Conservation (phyloP, 2,797 vertebrate species). For the Sphenodon punctatus region DNA sequence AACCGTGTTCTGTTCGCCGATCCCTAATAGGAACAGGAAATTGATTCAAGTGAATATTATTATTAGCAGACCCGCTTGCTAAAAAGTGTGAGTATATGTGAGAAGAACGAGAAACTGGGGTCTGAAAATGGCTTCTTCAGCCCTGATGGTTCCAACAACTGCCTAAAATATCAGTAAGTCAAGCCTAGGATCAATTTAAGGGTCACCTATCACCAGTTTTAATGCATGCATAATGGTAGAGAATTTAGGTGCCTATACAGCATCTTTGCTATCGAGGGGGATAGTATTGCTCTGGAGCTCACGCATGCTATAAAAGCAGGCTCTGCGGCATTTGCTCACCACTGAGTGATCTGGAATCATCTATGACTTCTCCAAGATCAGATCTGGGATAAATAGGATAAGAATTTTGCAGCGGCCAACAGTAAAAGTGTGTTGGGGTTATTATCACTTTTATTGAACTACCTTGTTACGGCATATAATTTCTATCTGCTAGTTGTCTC, state of each 20-base stretch:
- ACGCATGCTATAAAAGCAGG: background rate
- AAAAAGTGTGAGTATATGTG: no score
- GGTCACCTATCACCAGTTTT: background rate
- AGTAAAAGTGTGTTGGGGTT: background rate
- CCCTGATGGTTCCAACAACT: background rate
- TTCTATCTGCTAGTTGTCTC: background rate
- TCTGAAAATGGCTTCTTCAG: background rate
- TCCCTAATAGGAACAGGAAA: no score
- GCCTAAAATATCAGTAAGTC: background rate
- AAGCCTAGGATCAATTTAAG: background rate
- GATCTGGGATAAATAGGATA: background rate
- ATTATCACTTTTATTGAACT: no score
- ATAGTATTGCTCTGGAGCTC: no score
- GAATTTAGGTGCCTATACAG: no score
- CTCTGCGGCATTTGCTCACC: background rate
- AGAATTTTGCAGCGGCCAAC: background rate
- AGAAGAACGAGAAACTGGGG: background rate
- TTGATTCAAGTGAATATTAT: no score
- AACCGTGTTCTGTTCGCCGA: no score
- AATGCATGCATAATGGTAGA: no score
- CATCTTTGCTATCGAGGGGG: no score
- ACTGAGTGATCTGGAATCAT: background rate
- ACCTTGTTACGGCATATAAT: no score
- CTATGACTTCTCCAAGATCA: background rate
- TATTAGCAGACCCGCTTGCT: no score